Evolutionary conservation across 1,140 invertebrate species (phyloP), one percentile per base, ranked within the genome.

Genomic region (Bombus confusus): DNA sequence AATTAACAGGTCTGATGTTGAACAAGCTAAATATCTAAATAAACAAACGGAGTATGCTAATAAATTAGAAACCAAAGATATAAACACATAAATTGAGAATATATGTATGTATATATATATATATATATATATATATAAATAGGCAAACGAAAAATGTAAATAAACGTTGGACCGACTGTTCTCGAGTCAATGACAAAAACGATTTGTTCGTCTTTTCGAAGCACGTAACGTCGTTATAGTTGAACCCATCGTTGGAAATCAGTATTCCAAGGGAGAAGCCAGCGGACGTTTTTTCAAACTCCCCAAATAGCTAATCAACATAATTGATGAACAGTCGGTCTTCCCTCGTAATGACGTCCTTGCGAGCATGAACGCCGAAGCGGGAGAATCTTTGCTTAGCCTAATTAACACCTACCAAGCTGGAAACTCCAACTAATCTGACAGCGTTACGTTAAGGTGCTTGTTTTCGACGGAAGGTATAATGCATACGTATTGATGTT

Each of bases 391-490:
- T 85, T 85, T 85, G 84, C 77, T 62, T 73, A 86, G 62, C 76
- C 83, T 90, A 90, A 90, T 90, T 90, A 90, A 90, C 79, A 87
- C 68, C 81, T 85, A 59, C 73, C 78, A 34, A 69, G 82, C 78
- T 37, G 39, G 64, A 82, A 81, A 76, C 82, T 57, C 37, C 72
- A 34, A 28, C 37, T 89, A 81, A 89, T 86, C 82, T 77, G 82
- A 71, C 74, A 64, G 37, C 64, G 73, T 31, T 69, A n/a, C 31
- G 87, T 59, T 86, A 86, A 75, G 79, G n/a, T 13, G 79, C 71
- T 85, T 81, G 79, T 85, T 83, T 82, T 69, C 66, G 47, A 31
- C 68, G 47, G 41, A 15, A 64, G 59, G 52, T 28, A 75, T 79
- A 73, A 87, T 59, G 82, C 81, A 68, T 85, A 66, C 66, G 66